Evolutionary conservation across 1,140 invertebrate genomes (phyloP).

Genomic region (Brachystomella parvula): DNA sequence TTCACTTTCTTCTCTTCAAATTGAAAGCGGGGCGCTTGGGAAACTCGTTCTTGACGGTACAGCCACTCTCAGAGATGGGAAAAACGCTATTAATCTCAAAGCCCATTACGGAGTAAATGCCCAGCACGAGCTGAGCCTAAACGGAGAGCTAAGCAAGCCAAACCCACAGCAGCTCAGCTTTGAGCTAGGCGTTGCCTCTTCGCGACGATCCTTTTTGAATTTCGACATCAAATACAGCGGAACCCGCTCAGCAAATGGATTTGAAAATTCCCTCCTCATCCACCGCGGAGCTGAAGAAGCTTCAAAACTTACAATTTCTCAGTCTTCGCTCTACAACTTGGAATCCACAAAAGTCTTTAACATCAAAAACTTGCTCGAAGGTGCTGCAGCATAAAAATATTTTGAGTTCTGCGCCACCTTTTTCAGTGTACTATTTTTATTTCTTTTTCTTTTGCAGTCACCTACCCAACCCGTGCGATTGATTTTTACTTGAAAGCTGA

Average conservation of each 20-base stretch:
- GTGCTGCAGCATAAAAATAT: too few relatives aligned
- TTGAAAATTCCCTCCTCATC: constrained; percentile 16
- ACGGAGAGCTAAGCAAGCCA: constrained; percentile 44
- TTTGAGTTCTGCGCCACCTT: too few relatives aligned
- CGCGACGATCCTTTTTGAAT: constrained; percentile 48
- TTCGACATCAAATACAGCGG: constrained; percentile 44
- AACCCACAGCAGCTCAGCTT: constrained; percentile 30
- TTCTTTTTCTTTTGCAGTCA: constrained; percentile 20
- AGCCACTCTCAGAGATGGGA: constrained; percentile 40
- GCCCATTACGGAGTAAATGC: constrained; percentile 45
- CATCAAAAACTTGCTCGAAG: constrained; percentile 22
- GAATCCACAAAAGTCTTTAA: constrained; percentile 3
- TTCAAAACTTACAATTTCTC: constrained; percentile 14
- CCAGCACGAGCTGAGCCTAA: constrained; percentile 48
- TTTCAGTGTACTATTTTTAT: background rate
- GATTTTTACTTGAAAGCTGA: constrained; percentile 22
- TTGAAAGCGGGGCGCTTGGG: constrained; percentile 15
- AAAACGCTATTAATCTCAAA: constrained; percentile 15
- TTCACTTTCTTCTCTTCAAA: background rate
- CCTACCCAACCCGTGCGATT: constrained; percentile 19
- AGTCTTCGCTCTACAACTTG: constrained; percentile 10
- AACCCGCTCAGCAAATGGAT: constrained; percentile 23
- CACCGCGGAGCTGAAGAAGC: constrained; percentile 16
- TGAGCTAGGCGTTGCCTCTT: constrained; percentile 25
- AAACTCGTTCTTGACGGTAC: constrained; percentile 42